A percentile compares a stretch with the other conserved stretches of the same genome.
These are phyloP conservation scores for Gephyroberyx darwinii DNA, from an alignment of 2,797 vertebrate species.

Conservation along the genomic window DNA sequence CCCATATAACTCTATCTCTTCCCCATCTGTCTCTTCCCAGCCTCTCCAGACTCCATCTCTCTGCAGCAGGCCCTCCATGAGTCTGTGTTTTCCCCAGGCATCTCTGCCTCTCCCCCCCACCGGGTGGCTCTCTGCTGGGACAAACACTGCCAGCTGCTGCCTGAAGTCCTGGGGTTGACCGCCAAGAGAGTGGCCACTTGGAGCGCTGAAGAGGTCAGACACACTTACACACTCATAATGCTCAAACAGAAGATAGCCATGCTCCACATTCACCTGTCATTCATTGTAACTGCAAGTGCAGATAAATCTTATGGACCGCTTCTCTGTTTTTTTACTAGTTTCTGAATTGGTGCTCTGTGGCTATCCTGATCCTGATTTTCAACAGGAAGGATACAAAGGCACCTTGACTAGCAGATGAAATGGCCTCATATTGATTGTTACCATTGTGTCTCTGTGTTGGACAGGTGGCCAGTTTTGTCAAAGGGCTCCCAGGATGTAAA, in stretches of 20 bases:
- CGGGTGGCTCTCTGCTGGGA: conserved; percentile 89
- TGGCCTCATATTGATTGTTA: not conserved
- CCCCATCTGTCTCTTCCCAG: conserved; percentile 34
- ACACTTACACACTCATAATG: conserved; percentile 27
- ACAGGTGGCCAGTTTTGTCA: conserved; percentile 83
- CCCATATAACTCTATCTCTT: conserved; percentile 9
- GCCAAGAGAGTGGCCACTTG: conserved; percentile 90
- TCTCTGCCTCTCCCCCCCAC: conserved; percentile 82
- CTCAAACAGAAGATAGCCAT: conserved; percentile 41
- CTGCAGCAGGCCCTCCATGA: conserved; percentile 93
- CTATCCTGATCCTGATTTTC: conserved; percentile 1
- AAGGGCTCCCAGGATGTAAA: conserved; percentile 84
- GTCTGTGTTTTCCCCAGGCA: conserved; percentile 89
- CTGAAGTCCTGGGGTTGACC: conserved; percentile 89
- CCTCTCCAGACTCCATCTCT: conserved; percentile 75
- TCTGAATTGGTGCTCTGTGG: not conserved
- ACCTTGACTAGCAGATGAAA: conserved; percentile 19
- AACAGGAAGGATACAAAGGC: not conserved
- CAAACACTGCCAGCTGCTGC: conserved; percentile 92
- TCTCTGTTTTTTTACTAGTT: not conserved
- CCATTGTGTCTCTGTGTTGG: conserved; percentile 27
- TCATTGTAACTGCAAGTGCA: too few species aligned
- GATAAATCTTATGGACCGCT: conserved; percentile 25
- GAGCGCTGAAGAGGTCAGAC: conserved; percentile 89
- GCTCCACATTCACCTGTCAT: conserved; percentile 29